Percentiles rank a stretch among this genome's conserved stretches.
These are phyloP conservation scores for Drosophila tanythrix DNA, from an alignment of 2,888 invertebrate genomes.

Conservation along the genomic window DNA sequence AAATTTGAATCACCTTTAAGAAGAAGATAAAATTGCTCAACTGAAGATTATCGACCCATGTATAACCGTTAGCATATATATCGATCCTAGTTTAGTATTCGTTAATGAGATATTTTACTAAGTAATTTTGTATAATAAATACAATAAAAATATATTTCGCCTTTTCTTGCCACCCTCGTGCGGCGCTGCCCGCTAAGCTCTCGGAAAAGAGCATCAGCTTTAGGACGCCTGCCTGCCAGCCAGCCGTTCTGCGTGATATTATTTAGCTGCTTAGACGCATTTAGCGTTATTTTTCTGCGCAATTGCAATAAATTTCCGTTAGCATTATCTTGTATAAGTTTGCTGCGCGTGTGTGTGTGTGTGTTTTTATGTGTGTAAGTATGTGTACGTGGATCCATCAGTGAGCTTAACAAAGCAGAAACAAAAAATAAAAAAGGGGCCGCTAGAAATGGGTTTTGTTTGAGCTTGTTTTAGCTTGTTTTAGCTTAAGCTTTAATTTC, in stretches of 20 bases:
- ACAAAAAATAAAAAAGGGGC: neutral
- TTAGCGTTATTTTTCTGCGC: slow-evolving; percentile 58
- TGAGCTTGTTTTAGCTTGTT: slow-evolving; percentile 8
- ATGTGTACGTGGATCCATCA: slow-evolving; percentile 29
- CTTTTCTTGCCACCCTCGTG: slow-evolving; percentile 12
- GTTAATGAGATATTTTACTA: neutral
- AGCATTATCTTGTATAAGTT: slow-evolving; percentile 66
- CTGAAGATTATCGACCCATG: neutral
- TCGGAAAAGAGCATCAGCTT: slow-evolving; percentile 15
- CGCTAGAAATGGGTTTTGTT: slow-evolving; percentile 12
- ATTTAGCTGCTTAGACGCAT: slow-evolving; percentile 67
- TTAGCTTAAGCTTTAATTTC: slow-evolving; percentile 30
- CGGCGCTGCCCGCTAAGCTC: slow-evolving; percentile 19
- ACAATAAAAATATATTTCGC: no score
- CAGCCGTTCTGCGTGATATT: slow-evolving; percentile 47
- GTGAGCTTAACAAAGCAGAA: slow-evolving; percentile 30
- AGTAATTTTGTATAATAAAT: neutral
- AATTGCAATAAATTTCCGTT: slow-evolving; percentile 74
- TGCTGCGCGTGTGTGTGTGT: neutral
- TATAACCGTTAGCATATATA: neutral
- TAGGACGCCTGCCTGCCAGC: neutral
- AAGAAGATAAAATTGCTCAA: accelerated
- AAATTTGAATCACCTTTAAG: neutral
- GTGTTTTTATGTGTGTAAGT: neutral
- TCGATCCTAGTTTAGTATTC: neutral